phyloP scores from a whole-genome alignment of 2,797 vertebrate genomes.

The Phaenicophaeus curvirostris region DNA sequence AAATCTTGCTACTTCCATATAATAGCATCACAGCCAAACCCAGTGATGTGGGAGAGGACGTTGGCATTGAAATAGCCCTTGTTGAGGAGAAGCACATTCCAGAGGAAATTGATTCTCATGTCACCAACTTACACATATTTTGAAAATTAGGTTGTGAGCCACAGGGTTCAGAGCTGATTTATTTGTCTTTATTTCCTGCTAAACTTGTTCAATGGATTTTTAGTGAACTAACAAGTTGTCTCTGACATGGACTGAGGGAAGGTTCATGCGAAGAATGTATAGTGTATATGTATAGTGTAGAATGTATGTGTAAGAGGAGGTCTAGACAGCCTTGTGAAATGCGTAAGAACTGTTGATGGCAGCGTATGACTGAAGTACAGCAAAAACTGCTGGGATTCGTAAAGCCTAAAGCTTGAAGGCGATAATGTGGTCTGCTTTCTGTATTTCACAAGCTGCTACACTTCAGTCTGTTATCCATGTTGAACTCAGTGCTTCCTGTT shows the following conservation, averaged over 20 bases:
- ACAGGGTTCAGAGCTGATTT: slow-evolving; percentile 43
- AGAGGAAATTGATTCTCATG: slow-evolving; percentile 68
- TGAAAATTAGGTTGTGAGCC: slow-evolving; percentile 47
- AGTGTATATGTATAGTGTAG: no score
- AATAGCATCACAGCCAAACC: slow-evolving; percentile 27
- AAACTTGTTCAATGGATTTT: not conserved
- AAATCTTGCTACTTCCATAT: slow-evolving; percentile 18
- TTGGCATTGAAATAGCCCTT: slow-evolving; percentile 45
- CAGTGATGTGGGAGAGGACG: slow-evolving; percentile 18
- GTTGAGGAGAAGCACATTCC: slow-evolving; percentile 56
- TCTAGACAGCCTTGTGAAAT: not conserved
- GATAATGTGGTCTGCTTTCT: slow-evolving; percentile 44
- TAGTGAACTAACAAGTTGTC: not conserved
- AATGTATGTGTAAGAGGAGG: rapidly evolving
- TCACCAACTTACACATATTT: slow-evolving; percentile 50
- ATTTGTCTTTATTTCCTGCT: slow-evolving; percentile 42
- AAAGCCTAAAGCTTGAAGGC: not conserved
- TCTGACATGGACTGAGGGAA: not conserved
- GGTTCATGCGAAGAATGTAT: not conserved
- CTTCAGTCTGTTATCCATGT: slow-evolving; percentile 40
- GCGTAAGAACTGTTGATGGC: not conserved
- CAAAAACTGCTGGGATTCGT: not conserved
- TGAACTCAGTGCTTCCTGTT: slow-evolving; percentile 49
- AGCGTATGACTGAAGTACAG: not conserved
- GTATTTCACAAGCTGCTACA: slow-evolving; percentile 53